Percentiles rank a stretch among this genome's conserved stretches.
These are phyloP conservation scores for Nematostella vectensis DNA, from an alignment of 92 coral and sea anemone species.

Conservation along the genomic window DNA sequence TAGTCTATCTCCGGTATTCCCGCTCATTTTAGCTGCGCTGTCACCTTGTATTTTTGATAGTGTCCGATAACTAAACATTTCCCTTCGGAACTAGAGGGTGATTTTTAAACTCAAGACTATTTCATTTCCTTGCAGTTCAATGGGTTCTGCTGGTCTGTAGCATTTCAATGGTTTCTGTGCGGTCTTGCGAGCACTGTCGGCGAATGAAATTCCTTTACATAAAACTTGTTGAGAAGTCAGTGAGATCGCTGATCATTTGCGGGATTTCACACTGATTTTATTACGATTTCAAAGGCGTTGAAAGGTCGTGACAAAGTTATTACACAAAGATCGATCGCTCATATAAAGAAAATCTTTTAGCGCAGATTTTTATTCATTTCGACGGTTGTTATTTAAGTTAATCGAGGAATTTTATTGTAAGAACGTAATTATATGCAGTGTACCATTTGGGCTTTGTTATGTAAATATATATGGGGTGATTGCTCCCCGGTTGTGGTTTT, in stretches of 20 bases:
- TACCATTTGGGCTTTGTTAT: neutral
- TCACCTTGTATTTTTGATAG: too few species aligned
- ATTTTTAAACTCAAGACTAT: too few species aligned
- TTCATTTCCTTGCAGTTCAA: neutral
- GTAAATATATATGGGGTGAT: neutral
- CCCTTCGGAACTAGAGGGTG: too few species aligned
- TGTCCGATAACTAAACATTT: too few species aligned
- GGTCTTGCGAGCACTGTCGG: neutral
- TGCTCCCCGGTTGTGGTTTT: neutral
- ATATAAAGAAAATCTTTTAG: too few species aligned
- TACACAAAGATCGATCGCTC: too few species aligned
- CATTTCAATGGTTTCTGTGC: neutral
- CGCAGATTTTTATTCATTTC: neutral
- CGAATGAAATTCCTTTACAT: neutral
- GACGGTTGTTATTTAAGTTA: neutral
- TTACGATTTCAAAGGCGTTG: neutral
- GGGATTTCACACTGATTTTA: too few species aligned
- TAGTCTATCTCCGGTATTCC: too few species aligned
- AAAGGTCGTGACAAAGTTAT: too few species aligned
- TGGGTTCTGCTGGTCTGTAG: neutral
- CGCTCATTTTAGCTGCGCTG: too few species aligned
- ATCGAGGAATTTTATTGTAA: neutral
- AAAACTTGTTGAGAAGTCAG: neutral
- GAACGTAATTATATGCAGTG: neutral
- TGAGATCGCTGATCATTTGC: too few species aligned